These are phyloP conservation scores for Paramormyrops kingsleyae DNA, from an alignment of 2,113 vertebrate genomes.

Conservation along the genomic window DNA sequence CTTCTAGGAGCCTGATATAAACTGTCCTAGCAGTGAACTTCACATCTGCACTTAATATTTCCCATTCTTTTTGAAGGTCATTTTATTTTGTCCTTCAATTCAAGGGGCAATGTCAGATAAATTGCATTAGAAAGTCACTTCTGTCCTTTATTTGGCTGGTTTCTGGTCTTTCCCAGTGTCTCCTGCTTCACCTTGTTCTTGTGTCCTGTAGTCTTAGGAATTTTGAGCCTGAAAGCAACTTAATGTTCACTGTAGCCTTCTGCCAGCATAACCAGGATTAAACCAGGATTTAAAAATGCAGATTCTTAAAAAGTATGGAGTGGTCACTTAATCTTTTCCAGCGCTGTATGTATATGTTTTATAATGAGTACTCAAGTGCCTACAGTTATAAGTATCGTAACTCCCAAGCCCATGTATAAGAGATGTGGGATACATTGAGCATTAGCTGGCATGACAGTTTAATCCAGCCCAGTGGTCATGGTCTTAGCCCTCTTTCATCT, in stretches of 20 bases:
- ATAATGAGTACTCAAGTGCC: background rate
- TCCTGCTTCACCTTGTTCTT: background rate
- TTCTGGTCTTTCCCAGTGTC: background rate
- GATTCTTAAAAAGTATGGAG: background rate
- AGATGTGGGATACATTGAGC: background rate
- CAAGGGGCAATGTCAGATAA: background rate
- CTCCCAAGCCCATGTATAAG: background rate
- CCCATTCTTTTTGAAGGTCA: background rate
- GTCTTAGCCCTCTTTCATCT: background rate
- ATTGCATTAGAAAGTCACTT: background rate
- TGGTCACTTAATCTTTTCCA: background rate
- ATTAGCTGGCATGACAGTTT: background rate
- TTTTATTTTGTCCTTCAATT: background rate
- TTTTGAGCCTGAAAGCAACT: background rate
- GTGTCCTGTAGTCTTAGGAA: background rate
- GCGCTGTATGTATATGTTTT: background rate
- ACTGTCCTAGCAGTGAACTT: background rate
- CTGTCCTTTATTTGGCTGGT: background rate
- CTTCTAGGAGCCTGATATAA: background rate
- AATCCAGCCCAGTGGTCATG: background rate
- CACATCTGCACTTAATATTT: background rate
- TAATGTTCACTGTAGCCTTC: background rate
- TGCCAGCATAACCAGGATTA: background rate
- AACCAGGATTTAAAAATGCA: background rate
- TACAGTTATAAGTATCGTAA: background rate